Base-by-base conservation (phyloP, 2,113 vertebrate genomes). In the Melanerpes aurifrons region DNA sequence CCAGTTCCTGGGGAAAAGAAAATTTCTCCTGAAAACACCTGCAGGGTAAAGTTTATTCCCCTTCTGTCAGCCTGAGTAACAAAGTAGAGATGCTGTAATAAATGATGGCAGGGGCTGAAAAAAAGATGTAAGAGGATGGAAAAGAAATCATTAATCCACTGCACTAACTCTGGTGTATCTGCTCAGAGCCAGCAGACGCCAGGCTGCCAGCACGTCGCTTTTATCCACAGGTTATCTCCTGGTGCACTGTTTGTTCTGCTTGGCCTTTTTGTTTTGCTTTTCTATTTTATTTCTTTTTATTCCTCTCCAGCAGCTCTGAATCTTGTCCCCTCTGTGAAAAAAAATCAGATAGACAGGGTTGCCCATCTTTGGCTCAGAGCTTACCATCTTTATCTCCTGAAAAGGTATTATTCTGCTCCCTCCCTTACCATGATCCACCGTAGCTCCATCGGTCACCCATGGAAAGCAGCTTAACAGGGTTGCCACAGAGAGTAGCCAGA, bases 71-170 rank as follows among this genome's bases (percentile, higher is more conserved):
- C 54, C 56, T 63, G 62, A 94, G 76, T 77, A 91, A 74, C 58
- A 79, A 71, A 86, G 67, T 83, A 93, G 93, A 59, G 59, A 79
- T 83, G 59, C 24, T 72, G 2, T 63, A 91, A 95, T 72, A 95
- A 95, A 86, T 82, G 50, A 57, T 92, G 87, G 20, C 82, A 92
- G 62, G 24, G 24, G 25, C 70, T 95, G 80, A 84, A 75, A 86
- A 45, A 25, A 86, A 92, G 90, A 92, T 85, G 90, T 94, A 69
- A 86, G 62, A 88, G 67, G 54, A 58, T 54, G 66, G 92, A 75
- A 87, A 87, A 94, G 70, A 93, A 95, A 94, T 90, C 91, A 87
- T 91, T 94, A 87, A 93, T 90, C 78, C 86, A 56, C 45, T 64
- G 77, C 84, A 72, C 66, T 69, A 82, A 12, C 62, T 64, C 69